These are phyloP conservation scores for Sanderia malayensis DNA, from an alignment of 30 jellyfish, hydroid and myxozoan genomes.

Conservation along the genomic window DNA sequence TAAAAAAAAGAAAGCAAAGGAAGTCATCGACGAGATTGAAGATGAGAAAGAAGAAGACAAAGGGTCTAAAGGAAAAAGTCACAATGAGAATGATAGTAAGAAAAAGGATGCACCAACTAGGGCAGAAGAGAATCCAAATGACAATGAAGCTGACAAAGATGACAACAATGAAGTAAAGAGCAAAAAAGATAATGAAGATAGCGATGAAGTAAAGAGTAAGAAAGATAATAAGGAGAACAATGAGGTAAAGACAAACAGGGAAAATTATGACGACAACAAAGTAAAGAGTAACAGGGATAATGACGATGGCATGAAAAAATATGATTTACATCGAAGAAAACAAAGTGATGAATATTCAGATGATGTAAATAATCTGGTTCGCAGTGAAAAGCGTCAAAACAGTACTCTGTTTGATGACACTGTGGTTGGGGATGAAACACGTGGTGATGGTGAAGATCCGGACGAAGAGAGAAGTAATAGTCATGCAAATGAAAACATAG, in stretches of 20 bases:
- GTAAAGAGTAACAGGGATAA: background rate
- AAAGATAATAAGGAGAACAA: background rate
- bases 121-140: constrained; percentile 4
- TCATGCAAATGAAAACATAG: constrained; percentile 4
- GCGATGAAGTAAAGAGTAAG: constrained; percentile 8
- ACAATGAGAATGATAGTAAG: constrained; percentile 9
- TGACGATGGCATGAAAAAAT: background rate
- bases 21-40: background rate
- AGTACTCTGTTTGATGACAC: constrained; percentile 62
- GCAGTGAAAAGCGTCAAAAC: constrained; percentile 28
- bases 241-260: background rate
- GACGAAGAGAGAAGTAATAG: constrained; percentile 18
- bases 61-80: constrained; percentile 20
- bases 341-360: constrained; percentile 32
- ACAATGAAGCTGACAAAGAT: background rate
- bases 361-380: constrained; percentile 35
- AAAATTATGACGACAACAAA: background rate
- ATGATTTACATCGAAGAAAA: background rate
- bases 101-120: constrained; percentile 8
- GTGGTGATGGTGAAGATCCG: constrained; percentile 19
- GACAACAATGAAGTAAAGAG: background rate
- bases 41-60: constrained; percentile 5
- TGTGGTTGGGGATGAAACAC: constrained; percentile 42
- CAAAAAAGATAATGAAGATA: constrained; percentile 31
- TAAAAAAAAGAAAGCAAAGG: no score